Percentiles rank a stretch among this genome's conserved stretches.
Conservation (phyloP, 2,113 vertebrate species). For the Elachura formosa region DNA sequence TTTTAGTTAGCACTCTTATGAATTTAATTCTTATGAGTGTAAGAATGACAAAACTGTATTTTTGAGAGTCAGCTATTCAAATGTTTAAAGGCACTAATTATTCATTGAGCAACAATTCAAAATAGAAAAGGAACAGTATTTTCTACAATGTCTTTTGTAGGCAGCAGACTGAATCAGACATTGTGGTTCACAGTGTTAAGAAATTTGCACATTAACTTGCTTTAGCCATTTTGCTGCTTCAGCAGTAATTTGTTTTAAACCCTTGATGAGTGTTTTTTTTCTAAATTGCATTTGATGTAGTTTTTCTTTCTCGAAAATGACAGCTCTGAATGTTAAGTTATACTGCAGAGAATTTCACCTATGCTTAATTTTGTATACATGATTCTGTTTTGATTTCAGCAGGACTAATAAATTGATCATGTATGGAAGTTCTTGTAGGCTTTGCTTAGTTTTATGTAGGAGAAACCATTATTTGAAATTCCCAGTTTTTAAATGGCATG, state of each 20-base stretch:
- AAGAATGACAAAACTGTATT: not conserved
- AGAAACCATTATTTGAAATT: not conserved
- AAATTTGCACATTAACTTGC: not conserved
- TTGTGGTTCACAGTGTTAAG: not conserved
- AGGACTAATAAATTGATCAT: not conserved
- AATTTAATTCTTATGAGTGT: not conserved
- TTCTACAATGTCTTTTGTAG: not conserved
- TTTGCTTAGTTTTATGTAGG: not conserved
- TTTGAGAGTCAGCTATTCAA: not conserved
- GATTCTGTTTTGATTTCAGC: not conserved
- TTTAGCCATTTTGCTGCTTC: not conserved
- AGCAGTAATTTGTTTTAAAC: not conserved
- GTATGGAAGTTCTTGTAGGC: not conserved
- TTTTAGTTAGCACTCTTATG: not conserved
- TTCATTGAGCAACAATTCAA: not conserved
- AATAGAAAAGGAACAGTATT: not conserved
- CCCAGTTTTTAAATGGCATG: not conserved
- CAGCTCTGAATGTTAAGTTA: not conserved
- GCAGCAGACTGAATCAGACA: not conserved
- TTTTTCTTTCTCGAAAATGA: not conserved
- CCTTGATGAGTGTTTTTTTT: not conserved
- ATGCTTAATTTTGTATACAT: not conserved
- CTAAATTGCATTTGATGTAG: not conserved
- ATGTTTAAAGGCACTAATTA: not conserved
- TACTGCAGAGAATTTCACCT: not conserved